These are phyloP conservation scores for Ceyx cyanopectus DNA, from an alignment of 2,113 vertebrate species.

Conservation along the genomic window DNA sequence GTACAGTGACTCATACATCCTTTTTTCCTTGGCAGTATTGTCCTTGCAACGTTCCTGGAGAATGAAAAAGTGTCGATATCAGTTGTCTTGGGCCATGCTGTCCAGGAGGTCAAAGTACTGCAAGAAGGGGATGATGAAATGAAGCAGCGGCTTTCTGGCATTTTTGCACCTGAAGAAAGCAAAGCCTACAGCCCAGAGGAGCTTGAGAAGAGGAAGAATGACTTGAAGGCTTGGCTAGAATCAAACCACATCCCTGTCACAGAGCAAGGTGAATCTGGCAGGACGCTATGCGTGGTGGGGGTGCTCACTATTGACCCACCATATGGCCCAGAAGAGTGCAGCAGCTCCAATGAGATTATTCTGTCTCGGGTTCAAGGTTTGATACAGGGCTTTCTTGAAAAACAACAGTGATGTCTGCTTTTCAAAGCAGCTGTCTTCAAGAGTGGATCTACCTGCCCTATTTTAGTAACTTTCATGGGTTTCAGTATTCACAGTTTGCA, in stretches of 20 bases:
- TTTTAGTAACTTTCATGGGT: background rate
- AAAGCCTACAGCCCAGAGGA: conserved; percentile 74
- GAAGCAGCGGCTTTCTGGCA: conserved; percentile 65
- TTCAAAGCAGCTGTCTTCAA: rapidly evolving
- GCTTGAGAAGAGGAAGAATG: conserved; percentile 68
- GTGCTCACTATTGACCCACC: conserved; percentile 87
- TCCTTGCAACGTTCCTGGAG: conserved; percentile 83
- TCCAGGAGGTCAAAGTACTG: conserved; percentile 81
- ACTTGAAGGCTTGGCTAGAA: conserved; percentile 85
- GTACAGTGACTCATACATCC: background rate
- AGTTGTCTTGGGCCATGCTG: conserved; percentile 88
- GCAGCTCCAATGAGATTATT: conserved; percentile 91
- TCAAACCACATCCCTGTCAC: conserved; percentile 88
- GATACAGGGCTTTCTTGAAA: conserved; percentile 75
- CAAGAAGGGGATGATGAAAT: conserved; percentile 70
- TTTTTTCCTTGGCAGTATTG: conserved; percentile 77
- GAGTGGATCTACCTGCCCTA: rapidly evolving
- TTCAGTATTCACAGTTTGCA: rapidly evolving
- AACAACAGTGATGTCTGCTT: background rate
- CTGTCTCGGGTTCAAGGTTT: conserved; percentile 88
- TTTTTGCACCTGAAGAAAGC: conserved; percentile 64
- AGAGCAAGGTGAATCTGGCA: conserved; percentile 77
- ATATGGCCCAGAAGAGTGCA: conserved; percentile 87
- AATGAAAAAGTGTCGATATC: conserved; percentile 64
- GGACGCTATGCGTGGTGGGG: conserved; percentile 82